Evolutionary conservation across 2,888 invertebrate genomes (phyloP), one percentile per base, ranked within the genome.

Genomic region (Aleiodes leptofemur): DNA sequence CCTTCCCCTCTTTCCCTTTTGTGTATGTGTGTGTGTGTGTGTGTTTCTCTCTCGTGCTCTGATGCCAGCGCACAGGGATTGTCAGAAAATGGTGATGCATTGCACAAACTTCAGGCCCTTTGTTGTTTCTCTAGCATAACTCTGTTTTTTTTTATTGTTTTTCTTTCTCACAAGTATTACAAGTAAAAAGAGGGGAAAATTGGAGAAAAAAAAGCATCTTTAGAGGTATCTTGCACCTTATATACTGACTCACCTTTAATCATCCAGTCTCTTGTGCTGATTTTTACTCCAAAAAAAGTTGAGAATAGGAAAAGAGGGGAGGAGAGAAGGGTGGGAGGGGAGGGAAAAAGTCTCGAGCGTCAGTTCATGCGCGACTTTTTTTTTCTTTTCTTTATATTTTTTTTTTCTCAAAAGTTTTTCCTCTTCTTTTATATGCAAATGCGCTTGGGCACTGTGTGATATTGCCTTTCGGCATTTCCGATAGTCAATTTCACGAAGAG

Each of bases 51-150:
- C 71, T 77, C 72, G 66, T 74, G 74, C 74, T 79, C 72, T 74
- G 72, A 80, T 78, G 75, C 78, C 74, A 71, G 72, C 72, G 72
- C 64, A 5, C 76, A 50, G 61, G 80, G 83, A 84, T 86, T 85
- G 83, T 86, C 80, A 83, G 85, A 85, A 86, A 85, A 84, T 83
- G 84, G 83, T 85, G 85, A 85, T 85, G 82, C 85, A 85, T 81
- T 81, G 81, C 81, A 83, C 83, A 81, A 23, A 23, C 82, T 79
- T 79, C 72, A 66, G 74, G 79, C 78, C 82, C 83, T 84, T 84
- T 83, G 82, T 84, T 83, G 81, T 83, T 23, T 16, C 23, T 29
- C 5, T 50, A n/a, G 31, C 68, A 51, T 68, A 77, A 77, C 83
- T 77, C 79, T 78, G 79, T 69, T 34, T 50, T 6, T 31, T 31